Percentiles rank a stretch among this genome's conserved stretches.
Evolutionary conservation across 2,113 vertebrate species (phyloP).

Genomic region (Ivindomyrus marchei): DNA sequence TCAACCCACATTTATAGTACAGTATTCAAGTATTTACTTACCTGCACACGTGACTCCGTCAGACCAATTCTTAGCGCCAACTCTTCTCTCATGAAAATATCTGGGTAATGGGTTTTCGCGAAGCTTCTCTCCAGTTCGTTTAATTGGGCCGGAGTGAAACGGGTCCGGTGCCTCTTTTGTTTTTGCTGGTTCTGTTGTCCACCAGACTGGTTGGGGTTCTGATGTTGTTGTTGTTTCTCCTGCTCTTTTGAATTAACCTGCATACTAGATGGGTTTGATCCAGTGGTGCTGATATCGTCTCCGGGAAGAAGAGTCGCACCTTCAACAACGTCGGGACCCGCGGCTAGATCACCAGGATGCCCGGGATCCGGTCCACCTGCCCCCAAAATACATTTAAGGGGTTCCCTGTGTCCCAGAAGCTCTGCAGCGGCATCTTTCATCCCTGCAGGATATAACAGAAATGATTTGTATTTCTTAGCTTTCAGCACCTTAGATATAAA

Average conservation of each 20-base stretch:
- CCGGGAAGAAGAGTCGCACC: constrained; percentile 89
- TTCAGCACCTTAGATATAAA: neutral
- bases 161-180: constrained; percentile 95
- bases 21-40: constrained; percentile 41
- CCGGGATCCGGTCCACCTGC: constrained; percentile 79
- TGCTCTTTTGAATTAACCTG: constrained; percentile 84
- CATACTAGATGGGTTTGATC: constrained; percentile 80
- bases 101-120: constrained; percentile 96
- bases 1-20: neutral
- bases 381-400: constrained; percentile 88
- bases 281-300: constrained; percentile 85
- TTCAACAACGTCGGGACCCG: constrained; percentile 83
- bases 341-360: constrained; percentile 88
- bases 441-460: constrained; percentile 63
- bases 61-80: constrained; percentile 92
- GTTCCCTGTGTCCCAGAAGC: constrained; percentile 91
- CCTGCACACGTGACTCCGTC: constrained; percentile 96
- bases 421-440: constrained; percentile 94
- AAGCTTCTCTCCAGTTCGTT: constrained; percentile 98
- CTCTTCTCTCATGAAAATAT: constrained; percentile 98
- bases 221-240: constrained; percentile 81
- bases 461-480: neutral
- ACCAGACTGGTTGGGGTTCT: constrained; percentile 58
- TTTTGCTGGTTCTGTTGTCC: constrained; percentile 82
- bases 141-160: constrained; percentile 95